These are phyloP conservation scores for Tipula helvola DNA, from an alignment of 2,888 invertebrate genomes.

Conservation along the genomic window DNA sequence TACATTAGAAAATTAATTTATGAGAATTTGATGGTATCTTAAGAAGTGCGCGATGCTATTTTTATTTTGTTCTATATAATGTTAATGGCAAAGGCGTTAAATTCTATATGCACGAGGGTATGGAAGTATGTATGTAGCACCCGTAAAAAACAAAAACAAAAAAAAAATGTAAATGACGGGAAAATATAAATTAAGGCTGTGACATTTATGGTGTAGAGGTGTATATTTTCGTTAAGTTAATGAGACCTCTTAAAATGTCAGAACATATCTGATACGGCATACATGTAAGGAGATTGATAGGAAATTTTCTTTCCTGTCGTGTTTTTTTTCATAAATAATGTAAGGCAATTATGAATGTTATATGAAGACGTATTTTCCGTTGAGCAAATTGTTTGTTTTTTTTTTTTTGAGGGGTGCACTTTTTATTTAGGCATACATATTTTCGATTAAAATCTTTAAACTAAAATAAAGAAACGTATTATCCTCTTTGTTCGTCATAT, in stretches of 20 bases:
- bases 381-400: too few relatives aligned
- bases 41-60: neutral
- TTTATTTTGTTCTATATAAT: neutral
- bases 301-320: neutral
- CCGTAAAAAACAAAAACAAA: neutral
- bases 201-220: neutral
- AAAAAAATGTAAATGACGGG: neutral
- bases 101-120: neutral
- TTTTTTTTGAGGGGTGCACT: too few relatives aligned
- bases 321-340: neutral
- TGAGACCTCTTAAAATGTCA: slow-evolving; percentile 4
- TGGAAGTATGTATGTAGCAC: neutral
- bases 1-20: neutral
- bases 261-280: neutral
- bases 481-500: too few relatives aligned
- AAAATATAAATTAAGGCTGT: neutral
- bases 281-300: neutral
- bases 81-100: neutral
- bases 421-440: too few relatives aligned
- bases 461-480: too few relatives aligned
- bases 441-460: too few relatives aligned
- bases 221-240: neutral
- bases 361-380: too few relatives aligned
- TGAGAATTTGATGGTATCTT: neutral
- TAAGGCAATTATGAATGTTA: too few relatives aligned